Percentiles rank a stretch among this genome's conserved stretches.
Evolutionary conservation across 1,140 invertebrate species (phyloP).

Genomic region (Trichonephila clavata): DNA sequence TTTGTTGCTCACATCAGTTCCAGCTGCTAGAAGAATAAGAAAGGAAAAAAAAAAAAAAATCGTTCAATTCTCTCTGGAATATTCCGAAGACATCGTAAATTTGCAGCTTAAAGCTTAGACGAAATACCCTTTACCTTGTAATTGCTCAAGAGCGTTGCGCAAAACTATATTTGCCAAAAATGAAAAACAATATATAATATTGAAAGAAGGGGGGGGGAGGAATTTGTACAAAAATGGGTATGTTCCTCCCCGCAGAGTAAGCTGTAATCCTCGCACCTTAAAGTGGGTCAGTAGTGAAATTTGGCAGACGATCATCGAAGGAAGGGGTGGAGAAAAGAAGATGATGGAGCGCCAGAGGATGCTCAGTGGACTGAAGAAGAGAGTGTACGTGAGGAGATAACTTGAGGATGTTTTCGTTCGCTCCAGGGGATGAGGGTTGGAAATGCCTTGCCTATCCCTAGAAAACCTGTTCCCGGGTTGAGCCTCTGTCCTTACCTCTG

Average conservation of each 20-base stretch:
- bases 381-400: conserved; percentile 35
- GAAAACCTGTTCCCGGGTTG: conserved; percentile 9
- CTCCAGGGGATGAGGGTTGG: conserved; percentile 26
- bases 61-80: background rate
- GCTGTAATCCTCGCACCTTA: background rate
- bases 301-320: background rate
- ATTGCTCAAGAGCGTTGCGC: background rate
- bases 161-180: too few relatives aligned
- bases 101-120: background rate
- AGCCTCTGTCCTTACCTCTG: background rate
- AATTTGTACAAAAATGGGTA: background rate
- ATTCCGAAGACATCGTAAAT: background rate
- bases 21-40: background rate
- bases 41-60: background rate
- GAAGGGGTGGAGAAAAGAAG: background rate
- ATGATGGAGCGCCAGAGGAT: background rate
- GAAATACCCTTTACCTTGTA: conserved; percentile 7
- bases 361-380: background rate
- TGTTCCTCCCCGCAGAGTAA: background rate
- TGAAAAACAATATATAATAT: too few relatives aligned
- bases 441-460: background rate
- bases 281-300: conserved; percentile 57
- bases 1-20: background rate
- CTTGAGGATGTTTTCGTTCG: conserved; percentile 4
- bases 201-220: background rate